phyloP scores from a whole-genome alignment of 2,888 invertebrate species.

The Agrilus cyanescens region DNA sequence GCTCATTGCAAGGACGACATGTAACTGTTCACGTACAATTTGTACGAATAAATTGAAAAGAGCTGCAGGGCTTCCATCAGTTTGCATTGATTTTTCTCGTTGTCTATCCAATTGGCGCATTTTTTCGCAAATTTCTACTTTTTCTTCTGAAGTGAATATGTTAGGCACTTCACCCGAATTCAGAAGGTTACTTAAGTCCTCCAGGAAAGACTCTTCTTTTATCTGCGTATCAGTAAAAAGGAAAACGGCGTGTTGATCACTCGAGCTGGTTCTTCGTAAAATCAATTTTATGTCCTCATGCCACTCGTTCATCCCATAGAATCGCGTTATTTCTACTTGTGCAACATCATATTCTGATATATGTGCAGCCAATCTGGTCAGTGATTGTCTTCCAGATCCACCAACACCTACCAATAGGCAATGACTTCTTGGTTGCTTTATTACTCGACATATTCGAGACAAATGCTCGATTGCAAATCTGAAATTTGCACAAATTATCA shows the following conservation, averaged over 20 bases:
- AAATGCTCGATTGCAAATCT: constrained; percentile 93
- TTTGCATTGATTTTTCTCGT: constrained; percentile 73
- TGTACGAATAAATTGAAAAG: constrained; percentile 84
- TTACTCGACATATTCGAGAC: constrained; percentile 78
- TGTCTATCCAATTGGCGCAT: constrained; percentile 86
- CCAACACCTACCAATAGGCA: constrained; percentile 84
- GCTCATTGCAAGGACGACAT: constrained; percentile 82
- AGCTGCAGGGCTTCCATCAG: constrained; percentile 84
- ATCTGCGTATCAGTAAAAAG: constrained; percentile 88
- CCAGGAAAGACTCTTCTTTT: constrained; percentile 85
- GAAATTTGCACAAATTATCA: constrained; percentile 11
- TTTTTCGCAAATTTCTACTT: constrained; percentile 82
- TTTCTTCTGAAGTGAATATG: constrained; percentile 74
- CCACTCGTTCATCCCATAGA: constrained; percentile 77
- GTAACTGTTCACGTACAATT: constrained; percentile 80
- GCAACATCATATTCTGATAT: constrained; percentile 89
- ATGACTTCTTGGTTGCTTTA: constrained; percentile 87
- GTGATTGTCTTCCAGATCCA: constrained; percentile 85
- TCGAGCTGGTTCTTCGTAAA: constrained; percentile 65
- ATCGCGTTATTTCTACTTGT: constrained; percentile 83
- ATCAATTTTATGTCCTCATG: constrained; percentile 82
- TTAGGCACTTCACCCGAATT: constrained; percentile 93
- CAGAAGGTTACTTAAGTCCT: constrained; percentile 84
- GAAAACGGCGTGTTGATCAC: constrained; percentile 80
- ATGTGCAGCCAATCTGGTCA: constrained; percentile 79